A percentile compares a stretch with the other conserved stretches of the same genome.
phyloP scores from a whole-genome alignment of 2,888 invertebrate genomes.

The Spilarctia lutea region DNA sequence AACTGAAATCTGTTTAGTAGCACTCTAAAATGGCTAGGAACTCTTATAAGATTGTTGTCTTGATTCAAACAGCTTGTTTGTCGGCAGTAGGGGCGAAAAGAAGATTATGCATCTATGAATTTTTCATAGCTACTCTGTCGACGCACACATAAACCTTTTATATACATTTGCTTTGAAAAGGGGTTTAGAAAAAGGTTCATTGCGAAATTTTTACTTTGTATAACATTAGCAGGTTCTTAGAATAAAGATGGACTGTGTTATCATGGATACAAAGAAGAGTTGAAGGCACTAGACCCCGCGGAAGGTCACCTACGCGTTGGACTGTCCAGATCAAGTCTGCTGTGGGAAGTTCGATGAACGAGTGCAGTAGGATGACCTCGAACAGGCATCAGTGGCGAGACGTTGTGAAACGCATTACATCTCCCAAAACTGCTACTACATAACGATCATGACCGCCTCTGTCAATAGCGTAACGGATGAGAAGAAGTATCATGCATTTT shows the following conservation, averaged over 20 bases:
- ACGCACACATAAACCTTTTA: conserved; percentile 52
- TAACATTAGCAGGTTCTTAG: background rate
- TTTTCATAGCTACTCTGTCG: conserved; percentile 47
- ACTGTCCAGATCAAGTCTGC: too few species aligned
- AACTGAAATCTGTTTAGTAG: background rate
- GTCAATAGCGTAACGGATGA: too few species aligned
- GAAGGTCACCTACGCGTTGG: too few species aligned
- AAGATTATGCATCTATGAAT: conserved; percentile 57
- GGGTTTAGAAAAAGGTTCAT: conserved; percentile 33
- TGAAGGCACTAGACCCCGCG: too few species aligned
- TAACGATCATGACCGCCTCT: too few species aligned
- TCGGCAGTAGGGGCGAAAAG: conserved; percentile 29
- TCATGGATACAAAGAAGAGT: too few species aligned
- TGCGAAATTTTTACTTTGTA: conserved; percentile 26
- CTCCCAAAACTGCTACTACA: too few species aligned
- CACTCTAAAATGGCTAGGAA: background rate
- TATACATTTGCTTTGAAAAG: conserved; percentile 47
- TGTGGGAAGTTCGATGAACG: too few species aligned
- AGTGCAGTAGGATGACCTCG: too few species aligned
- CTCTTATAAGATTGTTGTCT: background rate
- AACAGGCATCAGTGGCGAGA: too few species aligned
- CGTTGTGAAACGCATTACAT: too few species aligned
- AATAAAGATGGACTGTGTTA: background rate
- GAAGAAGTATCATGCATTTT: too few species aligned
- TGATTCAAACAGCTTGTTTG: conserved; percentile 1